Conservation (phyloP, 2,113 vertebrate genomes). For the Elaphurus davidianus region DNA sequence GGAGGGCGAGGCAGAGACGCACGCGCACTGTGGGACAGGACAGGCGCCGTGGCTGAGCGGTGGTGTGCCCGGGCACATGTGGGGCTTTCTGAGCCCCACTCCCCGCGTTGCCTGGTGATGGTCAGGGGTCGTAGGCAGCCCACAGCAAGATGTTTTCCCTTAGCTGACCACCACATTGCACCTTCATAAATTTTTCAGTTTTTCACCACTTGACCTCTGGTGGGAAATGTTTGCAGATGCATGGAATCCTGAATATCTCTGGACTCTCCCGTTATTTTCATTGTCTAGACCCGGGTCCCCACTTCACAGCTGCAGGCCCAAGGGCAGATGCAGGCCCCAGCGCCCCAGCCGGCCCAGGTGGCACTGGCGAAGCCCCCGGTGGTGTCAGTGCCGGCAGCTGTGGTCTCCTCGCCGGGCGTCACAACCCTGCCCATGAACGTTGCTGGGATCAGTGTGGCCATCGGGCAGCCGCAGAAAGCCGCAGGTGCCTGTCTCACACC, state of each 20-base stretch:
- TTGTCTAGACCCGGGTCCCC: constrained; percentile 70
- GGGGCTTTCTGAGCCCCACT: not conserved
- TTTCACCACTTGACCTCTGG: not conserved
- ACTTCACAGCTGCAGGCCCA: constrained; percentile 84
- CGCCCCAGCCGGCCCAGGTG: constrained; percentile 86
- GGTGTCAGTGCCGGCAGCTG: constrained; percentile 86
- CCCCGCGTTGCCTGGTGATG: fast-evolving
- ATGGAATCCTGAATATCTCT: not conserved
- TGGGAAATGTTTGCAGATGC: not conserved
- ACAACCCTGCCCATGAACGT: constrained; percentile 86
- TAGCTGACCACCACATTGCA: no score
- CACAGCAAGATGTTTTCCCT: no score
- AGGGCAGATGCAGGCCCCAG: constrained; percentile 83
- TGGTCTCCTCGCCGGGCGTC: constrained; percentile 88
- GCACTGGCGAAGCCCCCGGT: constrained; percentile 90
- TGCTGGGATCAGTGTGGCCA: constrained; percentile 88
- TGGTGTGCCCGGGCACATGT: fast-evolving
- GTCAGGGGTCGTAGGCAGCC: not conserved
- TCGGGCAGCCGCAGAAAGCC: constrained; percentile 87
- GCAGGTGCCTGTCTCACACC: constrained; percentile 63
- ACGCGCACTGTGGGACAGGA: not conserved
- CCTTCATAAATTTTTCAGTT: not conserved
- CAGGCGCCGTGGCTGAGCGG: fast-evolving
- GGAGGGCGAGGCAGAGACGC: not conserved
- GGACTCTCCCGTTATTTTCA: not conserved